phyloP scores from a whole-genome alignment of 2,113 vertebrate species.

The Crotophaga sulcirostris region DNA sequence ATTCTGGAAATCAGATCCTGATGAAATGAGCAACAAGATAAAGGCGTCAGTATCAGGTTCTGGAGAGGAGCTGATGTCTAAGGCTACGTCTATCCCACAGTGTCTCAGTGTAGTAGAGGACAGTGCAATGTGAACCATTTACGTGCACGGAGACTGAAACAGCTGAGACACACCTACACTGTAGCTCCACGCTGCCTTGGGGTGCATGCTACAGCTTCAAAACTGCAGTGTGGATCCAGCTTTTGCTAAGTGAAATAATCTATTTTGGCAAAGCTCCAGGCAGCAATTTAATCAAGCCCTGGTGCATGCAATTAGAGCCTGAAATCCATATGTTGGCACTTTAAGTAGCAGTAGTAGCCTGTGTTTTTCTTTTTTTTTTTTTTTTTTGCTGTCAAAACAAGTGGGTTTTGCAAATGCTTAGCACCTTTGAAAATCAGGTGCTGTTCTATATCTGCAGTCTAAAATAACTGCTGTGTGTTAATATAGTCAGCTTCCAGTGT shows the following conservation, averaged over 20 bases:
- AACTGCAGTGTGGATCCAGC: background rate
- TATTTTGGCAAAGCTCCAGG: conserved; percentile 41
- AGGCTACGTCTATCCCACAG: background rate
- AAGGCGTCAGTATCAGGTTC: background rate
- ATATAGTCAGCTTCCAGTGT: background rate
- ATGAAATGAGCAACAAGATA: background rate
- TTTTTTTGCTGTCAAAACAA: background rate
- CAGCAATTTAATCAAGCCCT: conserved; percentile 24
- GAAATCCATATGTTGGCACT: conserved; percentile 50
- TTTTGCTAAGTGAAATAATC: conserved; percentile 22
- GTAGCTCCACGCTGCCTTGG: background rate
- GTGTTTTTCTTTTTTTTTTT: background rate
- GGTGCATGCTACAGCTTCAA: background rate
- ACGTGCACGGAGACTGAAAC: background rate
- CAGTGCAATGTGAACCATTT: background rate
- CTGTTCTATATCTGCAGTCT: background rate
- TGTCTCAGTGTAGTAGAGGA: background rate
- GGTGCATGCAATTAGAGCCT: conserved; percentile 36
- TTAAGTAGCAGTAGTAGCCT: background rate
- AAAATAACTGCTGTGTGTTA: rapidly evolving
- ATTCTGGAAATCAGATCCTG: background rate
- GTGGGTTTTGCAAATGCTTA: background rate
- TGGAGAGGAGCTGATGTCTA: background rate
- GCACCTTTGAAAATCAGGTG: background rate
- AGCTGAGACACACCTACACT: background rate